Conservation (phyloP, 2,888 invertebrate species). For the Ormyrus labotus region DNA sequence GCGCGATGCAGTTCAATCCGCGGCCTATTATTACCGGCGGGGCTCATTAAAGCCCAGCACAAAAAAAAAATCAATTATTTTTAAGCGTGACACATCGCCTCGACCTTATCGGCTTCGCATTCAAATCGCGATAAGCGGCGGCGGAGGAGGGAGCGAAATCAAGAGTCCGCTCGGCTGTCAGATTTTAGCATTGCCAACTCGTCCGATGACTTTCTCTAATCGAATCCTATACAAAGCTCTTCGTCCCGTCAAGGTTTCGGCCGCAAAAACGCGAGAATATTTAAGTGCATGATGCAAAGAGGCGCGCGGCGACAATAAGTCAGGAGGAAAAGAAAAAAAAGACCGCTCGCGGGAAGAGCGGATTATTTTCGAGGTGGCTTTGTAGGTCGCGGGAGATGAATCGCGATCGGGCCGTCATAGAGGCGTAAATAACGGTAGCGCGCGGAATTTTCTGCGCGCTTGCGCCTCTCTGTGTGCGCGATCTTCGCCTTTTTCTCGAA, state of each 20-base stretch:
- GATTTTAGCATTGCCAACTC: neutral
- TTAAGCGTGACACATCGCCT: neutral
- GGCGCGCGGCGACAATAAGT: neutral
- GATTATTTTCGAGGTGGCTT: neutral
- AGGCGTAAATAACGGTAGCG: constrained; percentile 35
- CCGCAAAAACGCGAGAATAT: neutral
- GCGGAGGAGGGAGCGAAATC: neutral
- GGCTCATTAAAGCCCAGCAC: neutral
- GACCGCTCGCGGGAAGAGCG: neutral
- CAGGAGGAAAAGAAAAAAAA: neutral
- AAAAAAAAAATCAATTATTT: constrained; percentile 7
- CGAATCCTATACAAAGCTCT: neutral
- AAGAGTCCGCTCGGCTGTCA: neutral
- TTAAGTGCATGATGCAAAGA: neutral
- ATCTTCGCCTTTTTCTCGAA: neutral
- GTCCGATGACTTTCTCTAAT: neutral
- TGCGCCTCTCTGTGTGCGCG: neutral
- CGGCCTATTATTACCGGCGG: neutral
- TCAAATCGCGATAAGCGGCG: no score
- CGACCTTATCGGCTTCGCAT: neutral
- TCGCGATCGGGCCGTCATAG: constrained; percentile 1
- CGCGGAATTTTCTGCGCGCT: neutral
- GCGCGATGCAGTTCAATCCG: neutral
- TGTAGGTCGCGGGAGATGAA: neutral
- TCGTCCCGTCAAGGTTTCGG: no score